Evolutionary conservation across 2,113 vertebrate species (phyloP).

Genomic region (Laterallus jamaicensis): DNA sequence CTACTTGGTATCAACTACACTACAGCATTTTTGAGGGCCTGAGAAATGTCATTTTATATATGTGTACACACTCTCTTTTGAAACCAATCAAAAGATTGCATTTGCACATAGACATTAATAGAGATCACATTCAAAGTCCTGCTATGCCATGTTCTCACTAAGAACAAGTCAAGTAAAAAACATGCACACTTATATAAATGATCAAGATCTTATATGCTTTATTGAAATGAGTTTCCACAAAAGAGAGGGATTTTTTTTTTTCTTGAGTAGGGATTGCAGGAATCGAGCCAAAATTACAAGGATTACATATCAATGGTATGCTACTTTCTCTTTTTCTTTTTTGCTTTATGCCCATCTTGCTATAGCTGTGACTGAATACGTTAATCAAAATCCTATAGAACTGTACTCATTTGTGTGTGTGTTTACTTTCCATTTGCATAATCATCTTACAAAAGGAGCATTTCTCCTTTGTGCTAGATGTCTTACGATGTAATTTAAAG

Average conservation of each 20-base stretch:
- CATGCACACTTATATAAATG: neutral
- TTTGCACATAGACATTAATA: neutral
- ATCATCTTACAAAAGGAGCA: slow-evolving; percentile 12
- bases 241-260: neutral
- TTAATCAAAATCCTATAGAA: slow-evolving; percentile 48
- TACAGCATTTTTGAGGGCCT: neutral
- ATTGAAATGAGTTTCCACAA: slow-evolving; percentile 23
- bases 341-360: neutral
- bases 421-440: slow-evolving; percentile 40
- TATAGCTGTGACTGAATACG: neutral
- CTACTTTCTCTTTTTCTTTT: neutral
- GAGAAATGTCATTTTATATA: neutral
- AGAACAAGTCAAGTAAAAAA: neutral
- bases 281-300: neutral
- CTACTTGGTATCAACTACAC: neutral
- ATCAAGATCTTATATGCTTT: neutral
- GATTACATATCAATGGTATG: neutral
- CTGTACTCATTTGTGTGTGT: neutral
- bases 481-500: neutral
- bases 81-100: neutral
- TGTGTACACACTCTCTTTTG: fast-evolving
- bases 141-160: neutral
- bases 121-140: neutral
- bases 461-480: neutral
- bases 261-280: neutral